Conservation (phyloP, 2,888 invertebrate species). For the Encarsia formosa region DNA sequence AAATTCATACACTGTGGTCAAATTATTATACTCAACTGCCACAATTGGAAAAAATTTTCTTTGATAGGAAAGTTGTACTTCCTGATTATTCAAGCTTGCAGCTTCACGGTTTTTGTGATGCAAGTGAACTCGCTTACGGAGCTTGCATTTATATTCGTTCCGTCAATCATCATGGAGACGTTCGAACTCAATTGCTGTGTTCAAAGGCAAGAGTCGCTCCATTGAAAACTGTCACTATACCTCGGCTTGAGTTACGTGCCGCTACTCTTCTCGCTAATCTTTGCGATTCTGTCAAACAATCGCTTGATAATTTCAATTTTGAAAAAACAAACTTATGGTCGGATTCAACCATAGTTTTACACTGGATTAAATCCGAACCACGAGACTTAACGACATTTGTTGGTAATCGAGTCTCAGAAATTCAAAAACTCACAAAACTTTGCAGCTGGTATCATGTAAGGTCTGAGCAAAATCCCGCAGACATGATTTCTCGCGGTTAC, state of each 20-base stretch:
- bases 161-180: background rate
- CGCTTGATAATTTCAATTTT: background rate
- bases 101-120: constrained; percentile 8
- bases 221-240: constrained; percentile 1
- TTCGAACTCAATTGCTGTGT: background rate
- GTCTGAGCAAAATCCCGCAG: background rate
- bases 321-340: background rate
- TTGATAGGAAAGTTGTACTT: background rate
- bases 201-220: constrained; percentile 6
- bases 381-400: background rate
- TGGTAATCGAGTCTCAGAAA: background rate
- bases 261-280: background rate
- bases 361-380: constrained; percentile 1
- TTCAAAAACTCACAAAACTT: background rate
- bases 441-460: background rate
- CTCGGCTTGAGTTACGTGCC: background rate
- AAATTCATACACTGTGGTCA: background rate
- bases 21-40: background rate
- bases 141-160: constrained; percentile 7
- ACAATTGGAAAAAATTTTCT: background rate
- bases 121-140: constrained; percentile 8
- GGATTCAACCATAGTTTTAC: background rate
- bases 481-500: background rate
- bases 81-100: background rate
- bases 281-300: background rate